Base-by-base conservation (phyloP, 2,888 invertebrate species). In the Plagiodera versicolora region DNA sequence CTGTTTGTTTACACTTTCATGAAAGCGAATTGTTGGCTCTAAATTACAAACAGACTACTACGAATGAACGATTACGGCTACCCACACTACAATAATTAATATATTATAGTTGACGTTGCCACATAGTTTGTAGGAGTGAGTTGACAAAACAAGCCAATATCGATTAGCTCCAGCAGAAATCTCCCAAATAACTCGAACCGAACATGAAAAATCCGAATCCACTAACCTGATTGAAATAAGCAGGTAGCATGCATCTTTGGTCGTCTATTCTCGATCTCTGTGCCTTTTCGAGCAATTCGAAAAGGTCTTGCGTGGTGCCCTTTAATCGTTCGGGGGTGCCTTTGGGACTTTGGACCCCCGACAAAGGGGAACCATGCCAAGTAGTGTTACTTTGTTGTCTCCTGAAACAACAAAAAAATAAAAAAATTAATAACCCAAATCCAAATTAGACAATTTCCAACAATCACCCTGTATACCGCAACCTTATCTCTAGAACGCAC, bases 201-300 rank as follows among this genome's bases (percentile, higher is more conserved):
- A n/a, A n/a, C n/a, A n/a, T n/a, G n/a, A n/a, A n/a, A n/a, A n/a
- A n/a, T n/a, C n/a, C n/a, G n/a, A n/a, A n/a, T n/a, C n/a, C 14
- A 57, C 85, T 81, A 81, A 93, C 93, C 91, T 93, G 93, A 80
- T 90, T 89, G 82, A 93, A 93, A 83, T 92, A 93, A 54, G 93
- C 88, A 69, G 97, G 96, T 77, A 98, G 85, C 73, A 94, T 94
- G 81, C 97, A 98, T 83, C 98, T 89, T 84, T 98, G 98, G 85
- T 98, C 98, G 80, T 98, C 96, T 77, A 98, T 84, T 65, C 98
- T 88, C 72, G 94, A 94, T 83, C 94, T 92, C 82, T 98, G 97
- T 71, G 95, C 92, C 77, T 93, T 88, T 81, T 97, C 96, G 77
- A 98, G 85, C 74, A 98, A 84, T 81, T 96, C 95, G 81, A 98